Conservation (phyloP, 2,113 vertebrate species). For the Hippoglossus stenolepis region DNA sequence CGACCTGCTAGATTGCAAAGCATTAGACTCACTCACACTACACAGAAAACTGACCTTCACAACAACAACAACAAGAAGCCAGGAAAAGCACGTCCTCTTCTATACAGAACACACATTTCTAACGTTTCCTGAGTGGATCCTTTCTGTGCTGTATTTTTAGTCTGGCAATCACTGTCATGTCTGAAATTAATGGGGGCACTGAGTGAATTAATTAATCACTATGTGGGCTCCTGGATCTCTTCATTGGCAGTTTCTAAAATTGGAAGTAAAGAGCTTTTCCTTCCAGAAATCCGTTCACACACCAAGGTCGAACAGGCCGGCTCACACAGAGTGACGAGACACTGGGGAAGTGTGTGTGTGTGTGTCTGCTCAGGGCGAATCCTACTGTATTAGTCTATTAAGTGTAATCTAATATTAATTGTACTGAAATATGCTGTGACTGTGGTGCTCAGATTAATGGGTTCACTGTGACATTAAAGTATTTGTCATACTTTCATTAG, state of each 20-base stretch:
- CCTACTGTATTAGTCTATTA: neutral
- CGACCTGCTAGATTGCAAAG: slow-evolving; percentile 10
- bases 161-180: slow-evolving; percentile 50
- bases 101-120: slow-evolving; percentile 1
- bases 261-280: slow-evolving; percentile 49
- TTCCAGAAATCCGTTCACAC: slow-evolving; percentile 23
- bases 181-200: slow-evolving; percentile 56
- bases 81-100: neutral
- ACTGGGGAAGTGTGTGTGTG: neutral
- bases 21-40: neutral
- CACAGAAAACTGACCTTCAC: slow-evolving; percentile 8
- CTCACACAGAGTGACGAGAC: neutral
- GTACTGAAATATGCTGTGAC: neutral
- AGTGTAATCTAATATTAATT: slow-evolving; percentile 1
- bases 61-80: neutral
- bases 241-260: slow-evolving; percentile 66
- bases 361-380: neutral
- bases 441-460: neutral
- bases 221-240: slow-evolving; percentile 49
- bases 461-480: neutral
- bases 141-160: slow-evolving; percentile 65
- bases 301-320: slow-evolving; percentile 4
- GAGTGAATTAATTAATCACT: slow-evolving; percentile 67
- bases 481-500: neutral
- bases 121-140: slow-evolving; percentile 36